Base-by-base conservation (phyloP, 2,888 invertebrate genomes). In the Bombyx huttoni region DNA sequence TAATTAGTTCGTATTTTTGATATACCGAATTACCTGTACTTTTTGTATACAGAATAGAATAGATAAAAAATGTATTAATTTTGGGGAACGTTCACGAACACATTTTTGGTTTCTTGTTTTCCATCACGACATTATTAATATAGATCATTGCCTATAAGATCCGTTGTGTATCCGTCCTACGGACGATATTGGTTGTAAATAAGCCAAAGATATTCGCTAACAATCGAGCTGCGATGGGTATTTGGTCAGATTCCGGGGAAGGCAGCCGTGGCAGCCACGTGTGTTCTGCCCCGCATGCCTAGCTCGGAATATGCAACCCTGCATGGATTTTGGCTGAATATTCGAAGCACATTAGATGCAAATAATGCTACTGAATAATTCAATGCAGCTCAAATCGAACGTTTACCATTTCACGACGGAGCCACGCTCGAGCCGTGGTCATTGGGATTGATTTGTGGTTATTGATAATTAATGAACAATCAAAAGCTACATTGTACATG, bases 201-300 rank as follows among this genome's bases (percentile, higher is more conserved):
- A 84, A 84, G 77, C 75, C 70, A 73, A 77, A 73, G 83, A 73
- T 79, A 85, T 86, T 85, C 78, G 76, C 77, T 73, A 79, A 78
- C 84, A 83, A 80, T 81, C 78, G 83, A 73, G 78, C 73, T 71
- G 65, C 81, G 79, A 78, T 84, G 85, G 82, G 84, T 87, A 87
- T 87, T 86, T 79, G 87, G 85, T 84, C 75, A 82, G 86, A 88
- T 88, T 88, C 87, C 87, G 70, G 67, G 69, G 75, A 69, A 73
- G 65, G 81, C 77, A 76, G 82, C 70, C 79, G 73, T 70, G 78
- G 81, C 69, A 78, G 86, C 81, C 85, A 83, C 84, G 84, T 87
- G 86, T 86, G 87, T 73, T 76, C 70, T 76, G 76, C 75, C 76
- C 84, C 69, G 78, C 85, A 82, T 86, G 85, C 87, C 84, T 78